A percentile compares a stretch with the other conserved stretches of the same genome.
Evolutionary conservation across 2,888 invertebrate species (phyloP).

Genomic region (Dryocosmus kuriphilus): DNA sequence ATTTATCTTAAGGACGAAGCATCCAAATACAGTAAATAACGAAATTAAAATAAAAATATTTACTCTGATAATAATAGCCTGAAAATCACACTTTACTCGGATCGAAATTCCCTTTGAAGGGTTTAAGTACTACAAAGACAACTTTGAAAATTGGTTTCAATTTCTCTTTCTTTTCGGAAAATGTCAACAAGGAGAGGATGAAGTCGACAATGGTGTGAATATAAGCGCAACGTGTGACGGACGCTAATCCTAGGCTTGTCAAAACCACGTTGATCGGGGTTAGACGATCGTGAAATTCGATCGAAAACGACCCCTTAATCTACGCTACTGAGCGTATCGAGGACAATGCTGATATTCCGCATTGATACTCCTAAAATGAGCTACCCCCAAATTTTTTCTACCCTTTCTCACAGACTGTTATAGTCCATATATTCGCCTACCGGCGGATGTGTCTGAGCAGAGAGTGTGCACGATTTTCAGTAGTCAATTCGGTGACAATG

Average conservation of each 20-base stretch:
- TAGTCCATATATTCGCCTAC: slow-evolving; percentile 41
- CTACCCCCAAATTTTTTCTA: slow-evolving; percentile 58
- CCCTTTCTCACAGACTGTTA: slow-evolving; percentile 56
- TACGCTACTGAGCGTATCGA: slow-evolving; percentile 53
- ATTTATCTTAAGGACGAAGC: not conserved
- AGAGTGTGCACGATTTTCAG: slow-evolving; percentile 54
- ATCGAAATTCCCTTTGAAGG: not conserved
- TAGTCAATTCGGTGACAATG: slow-evolving; percentile 73
- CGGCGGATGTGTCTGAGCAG: slow-evolving; percentile 42
- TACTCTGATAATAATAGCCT: not conserved
- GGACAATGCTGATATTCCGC: slow-evolving; percentile 73
- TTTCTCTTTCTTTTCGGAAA: slow-evolving; percentile 19
- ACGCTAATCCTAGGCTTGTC: slow-evolving; percentile 72
- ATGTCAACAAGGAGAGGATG: slow-evolving; percentile 29
- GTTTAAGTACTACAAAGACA: not conserved
- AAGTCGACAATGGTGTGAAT: slow-evolving; percentile 27
- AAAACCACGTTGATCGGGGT: slow-evolving; percentile 67
- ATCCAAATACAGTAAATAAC: not conserved
- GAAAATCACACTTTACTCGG: not conserved
- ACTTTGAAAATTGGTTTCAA: slow-evolving; percentile 5
- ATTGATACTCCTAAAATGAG: slow-evolving; percentile 69
- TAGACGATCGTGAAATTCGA: slow-evolving; percentile 62
- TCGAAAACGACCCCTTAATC: slow-evolving; percentile 52
- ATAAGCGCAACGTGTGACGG: slow-evolving; percentile 44
- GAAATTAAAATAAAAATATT: slow-evolving; percentile 9